Percentiles rank a stretch among this genome's conserved stretches.
These are phyloP conservation scores for Aphyosemion australe DNA, from an alignment of 2,113 vertebrate genomes.

Conservation along the genomic window DNA sequence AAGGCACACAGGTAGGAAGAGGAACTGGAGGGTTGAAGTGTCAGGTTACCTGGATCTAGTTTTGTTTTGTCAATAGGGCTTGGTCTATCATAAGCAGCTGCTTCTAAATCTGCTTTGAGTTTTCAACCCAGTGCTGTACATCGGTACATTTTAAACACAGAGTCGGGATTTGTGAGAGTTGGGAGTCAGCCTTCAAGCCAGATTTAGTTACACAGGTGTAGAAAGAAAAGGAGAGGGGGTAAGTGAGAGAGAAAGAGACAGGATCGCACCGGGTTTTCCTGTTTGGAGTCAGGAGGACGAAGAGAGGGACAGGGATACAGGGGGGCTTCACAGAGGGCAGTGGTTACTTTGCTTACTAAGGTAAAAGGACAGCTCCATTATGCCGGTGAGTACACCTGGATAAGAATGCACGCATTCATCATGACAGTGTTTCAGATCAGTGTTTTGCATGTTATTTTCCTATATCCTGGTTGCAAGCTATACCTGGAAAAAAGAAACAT, in stretches of 20 bases:
- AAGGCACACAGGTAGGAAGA: conserved; percentile 38
- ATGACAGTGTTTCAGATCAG: not conserved
- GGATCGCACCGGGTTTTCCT: conserved; percentile 10
- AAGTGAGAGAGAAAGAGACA: not conserved
- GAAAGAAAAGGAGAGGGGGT: not conserved
- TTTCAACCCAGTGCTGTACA: conserved; percentile 9
- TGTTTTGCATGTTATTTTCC: conserved; percentile 16
- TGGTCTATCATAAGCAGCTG: conserved; percentile 36
- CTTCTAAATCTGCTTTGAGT: conserved; percentile 11
- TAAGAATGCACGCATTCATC: not conserved
- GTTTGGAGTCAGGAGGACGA: conserved; percentile 7
- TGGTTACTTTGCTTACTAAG: conserved; percentile 13
- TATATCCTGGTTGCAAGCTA: not conserved
- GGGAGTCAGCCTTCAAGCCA: conserved; percentile 20
- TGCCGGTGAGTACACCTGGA: conserved; percentile 65
- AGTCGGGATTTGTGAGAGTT: conserved; percentile 16
- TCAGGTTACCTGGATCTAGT: conserved; percentile 59
- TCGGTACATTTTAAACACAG: conserved; percentile 8
- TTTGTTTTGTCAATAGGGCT: conserved; percentile 59
- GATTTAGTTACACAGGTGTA: conserved; percentile 45
- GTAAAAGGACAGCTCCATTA: conserved; percentile 48
- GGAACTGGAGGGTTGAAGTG: conserved; percentile 43
- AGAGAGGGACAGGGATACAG: no score
- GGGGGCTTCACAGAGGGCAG: conserved; percentile 12
- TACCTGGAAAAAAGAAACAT: not conserved